These are phyloP conservation scores for Nesoenas mayeri DNA, from an alignment of 2,113 vertebrate genomes.

Conservation along the genomic window DNA sequence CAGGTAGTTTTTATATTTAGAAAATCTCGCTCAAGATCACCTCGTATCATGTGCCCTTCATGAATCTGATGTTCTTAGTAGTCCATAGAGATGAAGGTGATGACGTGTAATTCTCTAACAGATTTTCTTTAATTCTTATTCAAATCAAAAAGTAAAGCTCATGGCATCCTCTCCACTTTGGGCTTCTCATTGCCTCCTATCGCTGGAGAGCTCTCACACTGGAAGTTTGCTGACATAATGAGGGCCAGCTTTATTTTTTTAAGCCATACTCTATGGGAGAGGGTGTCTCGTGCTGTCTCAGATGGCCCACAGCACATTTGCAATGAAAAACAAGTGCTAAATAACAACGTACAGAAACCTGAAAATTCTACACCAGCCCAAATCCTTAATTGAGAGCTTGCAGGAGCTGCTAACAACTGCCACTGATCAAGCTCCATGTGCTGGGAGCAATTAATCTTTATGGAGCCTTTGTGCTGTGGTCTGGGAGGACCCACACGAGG, in stretches of 20 bases:
- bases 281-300: neutral
- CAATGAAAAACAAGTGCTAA: neutral
- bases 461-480: neutral
- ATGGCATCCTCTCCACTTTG: neutral
- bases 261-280: neutral
- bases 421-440: neutral
- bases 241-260: neutral
- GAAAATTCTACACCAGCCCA: neutral
- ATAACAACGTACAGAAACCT: accelerated
- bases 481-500: neutral
- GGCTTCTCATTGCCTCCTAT: neutral
- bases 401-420: neutral
- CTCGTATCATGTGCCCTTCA: accelerated
- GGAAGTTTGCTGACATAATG: accelerated
- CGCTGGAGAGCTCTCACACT: neutral
- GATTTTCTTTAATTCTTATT: neutral
- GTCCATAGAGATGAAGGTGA: neutral
- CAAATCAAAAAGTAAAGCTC: neutral
- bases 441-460: neutral
- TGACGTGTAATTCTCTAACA: neutral
- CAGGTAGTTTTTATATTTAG: neutral
- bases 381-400: neutral
- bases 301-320: neutral
- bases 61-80: neutral
- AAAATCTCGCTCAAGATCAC: neutral